phyloP scores from a whole-genome alignment of 2,888 invertebrate genomes.

The Apoderus coryli region DNA sequence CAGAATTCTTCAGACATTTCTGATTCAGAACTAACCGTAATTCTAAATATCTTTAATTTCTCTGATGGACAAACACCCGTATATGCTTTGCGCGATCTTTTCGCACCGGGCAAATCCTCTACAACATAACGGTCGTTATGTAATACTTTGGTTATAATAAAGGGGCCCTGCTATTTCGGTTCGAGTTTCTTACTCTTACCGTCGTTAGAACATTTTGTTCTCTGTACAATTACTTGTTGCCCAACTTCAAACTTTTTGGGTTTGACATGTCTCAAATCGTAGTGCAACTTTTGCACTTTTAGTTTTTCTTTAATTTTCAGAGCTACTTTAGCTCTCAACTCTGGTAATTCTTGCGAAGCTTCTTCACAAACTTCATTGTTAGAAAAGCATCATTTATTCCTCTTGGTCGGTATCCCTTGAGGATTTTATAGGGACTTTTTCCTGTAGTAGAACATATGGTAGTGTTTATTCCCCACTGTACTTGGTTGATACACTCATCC shows the following conservation, averaged over 20 bases:
- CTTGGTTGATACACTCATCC: conserved; percentile 15
- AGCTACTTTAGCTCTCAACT: conserved; percentile 10
- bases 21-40: no score
- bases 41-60: conserved; percentile 11
- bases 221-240: conserved; percentile 16
- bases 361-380: conserved; percentile 11
- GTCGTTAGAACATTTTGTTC: conserved; percentile 13
- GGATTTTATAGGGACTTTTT: conserved; percentile 17
- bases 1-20: no score
- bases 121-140: conserved; percentile 16
- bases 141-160: conserved; percentile 14
- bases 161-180: conserved; percentile 16
- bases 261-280: conserved; percentile 13
- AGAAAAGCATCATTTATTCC: conserved; percentile 16
- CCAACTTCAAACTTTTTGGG: conserved; percentile 14
- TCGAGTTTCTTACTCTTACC: conserved; percentile 18
- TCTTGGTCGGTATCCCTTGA: conserved; percentile 19
- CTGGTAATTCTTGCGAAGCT: conserved; percentile 8
- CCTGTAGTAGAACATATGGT: conserved; percentile 16
- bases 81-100: conserved; percentile 13
- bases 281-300: conserved; percentile 11
- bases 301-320: conserved; percentile 8
- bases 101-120: conserved; percentile 14
- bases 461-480: conserved; percentile 17
- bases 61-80: conserved; percentile 16